These are phyloP conservation scores for Torymus auratus DNA, from an alignment of 2,888 invertebrate species.

Conservation along the genomic window DNA sequence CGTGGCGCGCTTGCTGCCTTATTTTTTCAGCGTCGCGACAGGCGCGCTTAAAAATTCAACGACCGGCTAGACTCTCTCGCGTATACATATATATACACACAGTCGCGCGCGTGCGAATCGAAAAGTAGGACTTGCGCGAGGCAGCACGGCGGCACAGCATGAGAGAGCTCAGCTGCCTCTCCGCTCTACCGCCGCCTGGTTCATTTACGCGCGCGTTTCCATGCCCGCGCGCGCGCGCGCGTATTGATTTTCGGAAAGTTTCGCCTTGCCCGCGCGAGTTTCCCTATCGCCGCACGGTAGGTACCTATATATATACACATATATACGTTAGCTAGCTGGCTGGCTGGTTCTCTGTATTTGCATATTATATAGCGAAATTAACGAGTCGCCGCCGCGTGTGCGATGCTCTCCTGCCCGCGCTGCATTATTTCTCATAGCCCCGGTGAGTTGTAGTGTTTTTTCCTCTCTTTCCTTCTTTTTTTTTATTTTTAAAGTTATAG, in stretches of 20 bases:
- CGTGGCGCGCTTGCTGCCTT: neutral
- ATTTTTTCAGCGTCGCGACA: conserved; percentile 53
- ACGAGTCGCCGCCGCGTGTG: conserved; percentile 43
- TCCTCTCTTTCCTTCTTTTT: neutral
- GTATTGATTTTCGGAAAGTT: conserved; percentile 63
- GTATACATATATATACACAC: too few relatives aligned
- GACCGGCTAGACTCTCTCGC: conserved; percentile 14
- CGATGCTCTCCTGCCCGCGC: neutral
- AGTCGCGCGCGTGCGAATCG: conserved; percentile 21
- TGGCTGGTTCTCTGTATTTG: conserved; percentile 38
- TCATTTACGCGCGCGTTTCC: conserved; percentile 61
- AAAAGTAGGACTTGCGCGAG: conserved; percentile 54
- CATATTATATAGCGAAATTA: conserved; percentile 57
- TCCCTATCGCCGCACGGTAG: conserved; percentile 27
- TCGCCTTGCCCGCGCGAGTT: conserved; percentile 55
- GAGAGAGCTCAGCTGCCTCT: neutral
- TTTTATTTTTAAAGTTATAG: neutral
- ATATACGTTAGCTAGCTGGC: neutral
- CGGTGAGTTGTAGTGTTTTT: neutral
- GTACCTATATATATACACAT: neutral
- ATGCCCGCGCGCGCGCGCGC: conserved; percentile 46
- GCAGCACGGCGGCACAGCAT: too few relatives aligned
- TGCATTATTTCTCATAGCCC: conserved; percentile 51
- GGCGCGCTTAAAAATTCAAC: conserved; percentile 50
- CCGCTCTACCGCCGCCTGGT: conserved; percentile 30